These are phyloP conservation scores for Astyanax mexicanus DNA, from an alignment of 2,797 vertebrate species.

Conservation along the genomic window DNA sequence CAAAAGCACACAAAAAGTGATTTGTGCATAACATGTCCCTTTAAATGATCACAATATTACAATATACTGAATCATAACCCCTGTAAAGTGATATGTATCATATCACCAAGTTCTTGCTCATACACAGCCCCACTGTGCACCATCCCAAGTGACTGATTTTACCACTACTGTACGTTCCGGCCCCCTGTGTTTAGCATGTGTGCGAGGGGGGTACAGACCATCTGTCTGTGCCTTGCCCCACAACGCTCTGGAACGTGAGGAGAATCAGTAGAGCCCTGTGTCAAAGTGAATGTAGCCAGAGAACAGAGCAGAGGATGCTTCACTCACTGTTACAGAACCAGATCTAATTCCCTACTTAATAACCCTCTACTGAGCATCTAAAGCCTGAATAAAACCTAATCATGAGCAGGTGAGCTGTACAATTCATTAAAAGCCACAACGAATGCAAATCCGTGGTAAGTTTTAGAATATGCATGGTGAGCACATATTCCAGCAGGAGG, in stretches of 20 bases:
- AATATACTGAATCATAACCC: too few species aligned
- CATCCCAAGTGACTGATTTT: constrained; percentile 11
- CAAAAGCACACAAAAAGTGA: too few species aligned
- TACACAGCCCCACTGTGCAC: too few species aligned
- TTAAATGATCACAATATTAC: too few species aligned
- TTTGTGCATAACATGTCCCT: too few species aligned
- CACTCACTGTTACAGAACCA: not conserved
- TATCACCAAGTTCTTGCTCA: too few species aligned
- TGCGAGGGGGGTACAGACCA: constrained; percentile 14
- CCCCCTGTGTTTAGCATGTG: constrained; percentile 19
- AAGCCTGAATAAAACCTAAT: too few species aligned
- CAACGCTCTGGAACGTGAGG: not conserved
- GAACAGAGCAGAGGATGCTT: not conserved
- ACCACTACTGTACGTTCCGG: constrained; percentile 21
- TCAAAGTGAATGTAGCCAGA: not conserved
- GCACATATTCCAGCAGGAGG: constrained; percentile 37
- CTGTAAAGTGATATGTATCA: too few species aligned
- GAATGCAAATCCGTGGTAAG: constrained; percentile 22
- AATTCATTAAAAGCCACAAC: not conserved
- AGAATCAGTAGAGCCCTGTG: constrained; percentile 12
- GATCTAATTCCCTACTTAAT: not conserved
- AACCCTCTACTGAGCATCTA: not conserved
- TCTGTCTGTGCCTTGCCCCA: constrained; percentile 32
- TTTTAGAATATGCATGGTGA: constrained; percentile 31
- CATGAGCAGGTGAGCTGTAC: not conserved